Evolutionary conservation across 2,888 invertebrate species (phyloP).

Genomic region (Amphipyra tragopoginis): DNA sequence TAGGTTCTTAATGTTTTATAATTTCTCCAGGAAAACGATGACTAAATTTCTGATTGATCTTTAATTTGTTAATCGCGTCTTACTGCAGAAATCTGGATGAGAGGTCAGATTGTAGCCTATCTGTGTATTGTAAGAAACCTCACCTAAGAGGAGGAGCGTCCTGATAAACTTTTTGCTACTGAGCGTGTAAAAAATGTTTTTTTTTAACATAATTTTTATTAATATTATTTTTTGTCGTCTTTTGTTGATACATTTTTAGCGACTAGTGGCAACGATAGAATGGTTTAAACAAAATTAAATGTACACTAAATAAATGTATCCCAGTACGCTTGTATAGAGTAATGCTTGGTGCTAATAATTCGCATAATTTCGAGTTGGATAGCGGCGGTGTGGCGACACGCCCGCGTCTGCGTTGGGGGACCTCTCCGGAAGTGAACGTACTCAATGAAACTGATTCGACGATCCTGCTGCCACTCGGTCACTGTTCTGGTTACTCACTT

Average conservation of each 20-base stretch:
- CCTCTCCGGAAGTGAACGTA: constrained; percentile 84
- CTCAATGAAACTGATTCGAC: constrained; percentile 85
- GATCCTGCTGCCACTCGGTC: constrained; percentile 82
- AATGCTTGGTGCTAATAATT: constrained; percentile 57
- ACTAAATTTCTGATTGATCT: too few species aligned
- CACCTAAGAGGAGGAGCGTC: too few species aligned
- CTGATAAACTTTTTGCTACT: too few species aligned
- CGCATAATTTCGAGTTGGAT: constrained; percentile 54
- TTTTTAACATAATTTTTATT: background rate
- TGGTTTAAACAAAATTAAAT: background rate
- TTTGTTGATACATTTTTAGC: too few species aligned
- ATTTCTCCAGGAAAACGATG: too few species aligned
- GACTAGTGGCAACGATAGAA: too few species aligned
- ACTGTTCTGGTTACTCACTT: constrained; percentile 85
- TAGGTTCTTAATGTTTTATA: too few species aligned
- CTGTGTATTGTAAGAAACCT: constrained; percentile 24
- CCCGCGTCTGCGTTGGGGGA: constrained; percentile 78
- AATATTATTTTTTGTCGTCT: too few species aligned
- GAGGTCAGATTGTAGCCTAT: constrained; percentile 29
- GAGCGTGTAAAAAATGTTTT: background rate
- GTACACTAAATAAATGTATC: background rate
- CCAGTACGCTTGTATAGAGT: constrained; percentile 6
- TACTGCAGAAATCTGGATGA: constrained; percentile 46
- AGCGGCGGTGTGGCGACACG: constrained; percentile 65
- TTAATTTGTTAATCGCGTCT: constrained; percentile 2